Conservation (phyloP, 2,888 invertebrate species). For the Heterodera filipjevi region DNA sequence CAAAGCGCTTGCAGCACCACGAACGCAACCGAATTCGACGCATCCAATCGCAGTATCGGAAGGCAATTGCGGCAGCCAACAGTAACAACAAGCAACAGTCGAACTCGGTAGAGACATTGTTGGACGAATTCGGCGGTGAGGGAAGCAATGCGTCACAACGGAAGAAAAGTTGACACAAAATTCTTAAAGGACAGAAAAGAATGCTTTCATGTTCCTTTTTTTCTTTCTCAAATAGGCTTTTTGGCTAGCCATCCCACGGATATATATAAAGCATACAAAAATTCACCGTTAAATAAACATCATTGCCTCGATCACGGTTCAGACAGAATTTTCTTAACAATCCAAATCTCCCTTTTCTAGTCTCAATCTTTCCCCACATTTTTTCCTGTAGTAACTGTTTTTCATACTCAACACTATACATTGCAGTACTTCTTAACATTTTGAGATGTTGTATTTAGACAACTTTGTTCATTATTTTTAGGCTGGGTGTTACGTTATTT, state of each 20-base stretch:
- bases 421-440: no score
- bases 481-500: no score
- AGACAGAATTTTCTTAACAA: no score
- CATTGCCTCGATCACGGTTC: neutral
- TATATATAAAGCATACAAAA: neutral
- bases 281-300: neutral
- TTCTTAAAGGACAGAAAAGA: neutral
- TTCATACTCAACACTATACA: no score
- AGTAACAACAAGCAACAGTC: neutral
- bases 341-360: no score
- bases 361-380: no score
- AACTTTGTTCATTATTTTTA: no score
- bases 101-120: neutral
- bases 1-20: conserved; percentile 49
- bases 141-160: neutral
- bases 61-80: conserved; percentile 39
- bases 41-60: conserved; percentile 45
- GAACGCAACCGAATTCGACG: conserved; percentile 49
- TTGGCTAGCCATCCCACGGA: neutral
- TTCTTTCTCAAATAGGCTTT: neutral
- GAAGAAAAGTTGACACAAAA: neutral
- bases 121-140: neutral
- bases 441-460: no score
- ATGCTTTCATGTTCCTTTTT: neutral
- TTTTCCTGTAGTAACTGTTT: no score